phyloP scores from a whole-genome alignment of 2,888 invertebrate genomes.

The Dryococelus australis region DNA sequence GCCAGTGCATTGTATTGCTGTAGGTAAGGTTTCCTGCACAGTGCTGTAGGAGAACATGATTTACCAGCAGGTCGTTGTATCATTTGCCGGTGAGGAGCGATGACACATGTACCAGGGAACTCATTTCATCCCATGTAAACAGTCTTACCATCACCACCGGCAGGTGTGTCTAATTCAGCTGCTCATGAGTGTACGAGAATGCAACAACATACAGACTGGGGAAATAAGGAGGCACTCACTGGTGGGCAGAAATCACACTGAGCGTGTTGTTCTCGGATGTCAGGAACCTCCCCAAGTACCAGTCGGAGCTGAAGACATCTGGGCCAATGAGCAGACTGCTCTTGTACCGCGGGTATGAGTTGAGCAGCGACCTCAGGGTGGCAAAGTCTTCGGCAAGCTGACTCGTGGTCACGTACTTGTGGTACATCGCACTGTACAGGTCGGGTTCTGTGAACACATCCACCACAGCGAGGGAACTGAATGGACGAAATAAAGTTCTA shows the following conservation, averaged over 20 bases:
- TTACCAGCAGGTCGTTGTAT: no score
- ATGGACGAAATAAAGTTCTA: no score
- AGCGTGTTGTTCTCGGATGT: conserved; percentile 55
- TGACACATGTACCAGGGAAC: no score
- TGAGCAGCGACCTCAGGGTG: conserved; percentile 63
- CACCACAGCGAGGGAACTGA: neutral
- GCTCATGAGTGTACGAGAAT: no score
- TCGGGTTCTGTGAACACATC: conserved; percentile 67
- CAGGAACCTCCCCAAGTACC: conserved; percentile 41
- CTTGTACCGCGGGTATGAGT: conserved; percentile 62
- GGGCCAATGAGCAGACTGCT: conserved; percentile 72
- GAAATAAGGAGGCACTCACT: conserved; percentile 58
- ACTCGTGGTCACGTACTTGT: conserved; percentile 63
- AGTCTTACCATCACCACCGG: no score
- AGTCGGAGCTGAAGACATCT: conserved; percentile 59
- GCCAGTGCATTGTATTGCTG: no score
- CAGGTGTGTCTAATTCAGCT: no score
- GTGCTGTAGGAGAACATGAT: no score
- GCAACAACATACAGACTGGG: no score
- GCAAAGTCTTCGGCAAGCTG: conserved; percentile 70
- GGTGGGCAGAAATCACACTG: conserved; percentile 75
- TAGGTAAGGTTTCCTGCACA: no score
- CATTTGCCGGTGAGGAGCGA: no score
- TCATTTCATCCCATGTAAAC: no score
- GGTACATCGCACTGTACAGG: conserved; percentile 70